Conservation (phyloP, 2,113 vertebrate species). For the Dipodomys spectabilis region DNA sequence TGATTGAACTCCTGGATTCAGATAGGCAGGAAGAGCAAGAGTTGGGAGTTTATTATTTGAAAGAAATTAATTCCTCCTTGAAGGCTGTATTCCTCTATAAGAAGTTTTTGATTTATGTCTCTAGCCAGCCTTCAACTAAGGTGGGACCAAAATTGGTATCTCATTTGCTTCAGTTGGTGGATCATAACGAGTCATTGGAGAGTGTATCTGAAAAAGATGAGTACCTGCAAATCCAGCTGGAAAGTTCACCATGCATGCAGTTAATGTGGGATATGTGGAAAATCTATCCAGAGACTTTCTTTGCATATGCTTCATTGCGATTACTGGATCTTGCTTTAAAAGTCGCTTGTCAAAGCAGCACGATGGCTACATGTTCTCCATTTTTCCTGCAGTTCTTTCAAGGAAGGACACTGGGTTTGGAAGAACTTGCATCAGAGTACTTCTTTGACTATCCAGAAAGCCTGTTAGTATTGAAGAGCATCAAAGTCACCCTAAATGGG, state of each 20-base stretch:
- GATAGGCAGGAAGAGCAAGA: conserved; percentile 65
- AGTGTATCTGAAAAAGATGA: conserved; percentile 47
- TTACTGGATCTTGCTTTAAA: conserved; percentile 36
- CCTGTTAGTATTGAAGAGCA: conserved; percentile 43
- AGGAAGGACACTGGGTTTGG: conserved; percentile 43
- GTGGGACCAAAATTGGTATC: conserved; percentile 70
- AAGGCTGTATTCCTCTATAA: not conserved
- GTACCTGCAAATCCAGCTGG: not conserved
- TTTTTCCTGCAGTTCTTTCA: conserved; percentile 55
- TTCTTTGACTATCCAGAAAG: conserved; percentile 70
- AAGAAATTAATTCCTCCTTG: conserved; percentile 72
- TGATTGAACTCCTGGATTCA: conserved; percentile 75
- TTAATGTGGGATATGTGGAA: fast-evolving
- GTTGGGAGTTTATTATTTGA: conserved; percentile 76
- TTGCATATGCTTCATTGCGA: not conserved
- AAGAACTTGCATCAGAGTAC: conserved; percentile 43
- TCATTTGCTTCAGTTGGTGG: conserved; percentile 73
- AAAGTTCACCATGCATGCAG: fast-evolving
- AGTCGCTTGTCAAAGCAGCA: conserved; percentile 51
- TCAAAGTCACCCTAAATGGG: not conserved
- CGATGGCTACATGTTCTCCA: conserved; percentile 19
- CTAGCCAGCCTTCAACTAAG: conserved; percentile 60
- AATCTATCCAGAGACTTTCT: not conserved
- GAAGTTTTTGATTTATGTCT: conserved; percentile 66
- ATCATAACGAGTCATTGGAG: conserved; percentile 59